These are phyloP conservation scores for Drosophila testacea DNA, from an alignment of 2,888 invertebrate species.

Conservation along the genomic window DNA sequence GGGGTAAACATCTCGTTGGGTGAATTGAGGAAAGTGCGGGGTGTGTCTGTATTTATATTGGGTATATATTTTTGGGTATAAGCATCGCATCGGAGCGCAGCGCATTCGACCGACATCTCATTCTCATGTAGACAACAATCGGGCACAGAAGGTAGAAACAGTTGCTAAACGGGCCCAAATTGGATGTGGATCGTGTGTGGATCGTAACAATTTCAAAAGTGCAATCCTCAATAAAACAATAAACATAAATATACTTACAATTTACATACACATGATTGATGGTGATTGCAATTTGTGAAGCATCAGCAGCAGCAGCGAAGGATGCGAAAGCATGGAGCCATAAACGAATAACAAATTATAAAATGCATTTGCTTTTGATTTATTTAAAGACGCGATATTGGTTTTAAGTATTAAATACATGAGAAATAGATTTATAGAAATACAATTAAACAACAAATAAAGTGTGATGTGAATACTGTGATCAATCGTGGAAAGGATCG, in stretches of 20 bases:
- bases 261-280: constrained; percentile 47
- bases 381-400: constrained; percentile 71
- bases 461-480: constrained; percentile 27
- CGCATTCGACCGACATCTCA: constrained; percentile 61
- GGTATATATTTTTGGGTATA: constrained; percentile 47
- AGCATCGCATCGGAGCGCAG: constrained; percentile 54
- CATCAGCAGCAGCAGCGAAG: constrained; percentile 44
- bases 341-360: constrained; percentile 50
- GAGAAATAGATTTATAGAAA: constrained; percentile 43
- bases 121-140: constrained; percentile 68
- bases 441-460: constrained; percentile 75
- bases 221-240: constrained; percentile 34
- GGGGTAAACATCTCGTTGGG: constrained; percentile 44
- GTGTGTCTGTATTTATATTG: constrained; percentile 41
- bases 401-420: constrained; percentile 79
- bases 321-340: constrained; percentile 52
- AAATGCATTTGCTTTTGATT: constrained; percentile 72
- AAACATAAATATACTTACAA: constrained; percentile 23
- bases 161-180: constrained; percentile 28
- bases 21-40: constrained; percentile 25
- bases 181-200: constrained; percentile 21
- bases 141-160: constrained; percentile 59
- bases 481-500: constrained; percentile 39
- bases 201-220: constrained; percentile 32
- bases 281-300: constrained; percentile 23